Percentiles rank a stretch among this genome's conserved stretches.
These are phyloP conservation scores for Sminthurides aquaticus DNA, from an alignment of 2,888 invertebrate genomes.

Conservation along the genomic window DNA sequence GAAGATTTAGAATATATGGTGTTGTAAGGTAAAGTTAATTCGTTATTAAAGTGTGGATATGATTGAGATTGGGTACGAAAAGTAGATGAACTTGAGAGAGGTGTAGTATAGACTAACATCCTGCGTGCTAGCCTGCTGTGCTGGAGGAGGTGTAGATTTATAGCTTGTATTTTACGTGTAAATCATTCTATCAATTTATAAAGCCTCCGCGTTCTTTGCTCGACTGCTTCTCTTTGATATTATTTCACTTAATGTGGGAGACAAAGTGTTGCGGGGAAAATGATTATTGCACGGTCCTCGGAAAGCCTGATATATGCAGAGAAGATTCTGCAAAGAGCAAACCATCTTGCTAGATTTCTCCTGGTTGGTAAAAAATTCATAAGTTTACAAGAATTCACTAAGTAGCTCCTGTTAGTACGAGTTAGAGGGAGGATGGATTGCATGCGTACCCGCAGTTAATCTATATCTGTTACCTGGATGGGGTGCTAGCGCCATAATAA, in stretches of 20 bases:
- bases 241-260: too few relatives aligned
- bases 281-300: too few relatives aligned
- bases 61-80: neutral
- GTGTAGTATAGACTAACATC: too few relatives aligned
- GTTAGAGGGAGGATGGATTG: neutral
- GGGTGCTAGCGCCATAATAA: neutral
- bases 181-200: slow-evolving; percentile 36
- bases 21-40: too few relatives aligned
- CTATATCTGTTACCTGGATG: neutral
- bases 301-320: too few relatives aligned
- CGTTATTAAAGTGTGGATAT: slow-evolving; percentile 3
- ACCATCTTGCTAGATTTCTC: too few relatives aligned
- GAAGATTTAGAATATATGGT: too few relatives aligned
- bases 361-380: too few relatives aligned
- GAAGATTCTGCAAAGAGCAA: too few relatives aligned
- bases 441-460: neutral
- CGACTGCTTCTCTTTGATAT: too few relatives aligned
- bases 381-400: too few relatives aligned
- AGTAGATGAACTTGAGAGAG: neutral
- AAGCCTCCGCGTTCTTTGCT: slow-evolving; percentile 12
- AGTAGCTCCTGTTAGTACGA: neutral
- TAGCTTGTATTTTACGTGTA: slow-evolving; percentile 26
- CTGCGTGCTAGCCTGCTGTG: slow-evolving; percentile 1
- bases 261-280: too few relatives aligned
- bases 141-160: slow-evolving; percentile 35